Percentiles rank a stretch among this genome's conserved stretches.
Conservation (phyloP, 1,140 invertebrate genomes). For the Patella vulgata region DNA sequence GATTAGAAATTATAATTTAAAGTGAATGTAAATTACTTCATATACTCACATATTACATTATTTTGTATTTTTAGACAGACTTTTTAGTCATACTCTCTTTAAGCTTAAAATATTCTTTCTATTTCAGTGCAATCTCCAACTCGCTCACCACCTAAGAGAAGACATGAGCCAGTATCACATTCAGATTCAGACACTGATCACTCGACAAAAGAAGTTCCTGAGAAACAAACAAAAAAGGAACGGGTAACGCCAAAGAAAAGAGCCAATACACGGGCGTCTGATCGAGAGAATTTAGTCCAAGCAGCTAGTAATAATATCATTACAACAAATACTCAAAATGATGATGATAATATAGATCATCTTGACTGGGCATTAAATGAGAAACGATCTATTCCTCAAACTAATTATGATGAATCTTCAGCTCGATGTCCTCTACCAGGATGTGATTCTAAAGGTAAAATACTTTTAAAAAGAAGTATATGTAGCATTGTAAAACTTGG, state of each 20-base stretch:
- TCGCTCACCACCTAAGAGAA: conserved; percentile 8
- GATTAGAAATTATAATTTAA: no score
- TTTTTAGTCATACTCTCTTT: no score
- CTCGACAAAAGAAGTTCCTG: conserved; percentile 8
- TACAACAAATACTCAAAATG: conserved; percentile 17
- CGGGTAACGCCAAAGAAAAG: not conserved
- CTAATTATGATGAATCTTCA: conserved; percentile 59
- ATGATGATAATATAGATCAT: conserved; percentile 19
- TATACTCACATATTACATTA: no score
- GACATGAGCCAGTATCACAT: conserved; percentile 5
- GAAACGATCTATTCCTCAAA: conserved; percentile 50
- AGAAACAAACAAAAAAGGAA: conserved; percentile 13
- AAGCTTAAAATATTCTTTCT: no score
- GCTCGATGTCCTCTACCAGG: conserved; percentile 82
- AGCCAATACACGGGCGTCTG: not conserved
- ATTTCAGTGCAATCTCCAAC: no score
- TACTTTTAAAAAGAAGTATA: no score
- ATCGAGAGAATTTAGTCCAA: conserved; percentile 1
- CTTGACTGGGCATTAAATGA: conserved; percentile 47
- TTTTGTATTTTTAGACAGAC: no score
- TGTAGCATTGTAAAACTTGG: no score
- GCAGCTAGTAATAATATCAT: not conserved
- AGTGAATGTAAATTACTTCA: no score
- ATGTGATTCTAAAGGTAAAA: conserved; percentile 80
- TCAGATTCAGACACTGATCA: conserved; percentile 36